These are phyloP conservation scores for Pristionchus arcanus DNA, from an alignment of 2,888 invertebrate species.

Conservation along the genomic window DNA sequence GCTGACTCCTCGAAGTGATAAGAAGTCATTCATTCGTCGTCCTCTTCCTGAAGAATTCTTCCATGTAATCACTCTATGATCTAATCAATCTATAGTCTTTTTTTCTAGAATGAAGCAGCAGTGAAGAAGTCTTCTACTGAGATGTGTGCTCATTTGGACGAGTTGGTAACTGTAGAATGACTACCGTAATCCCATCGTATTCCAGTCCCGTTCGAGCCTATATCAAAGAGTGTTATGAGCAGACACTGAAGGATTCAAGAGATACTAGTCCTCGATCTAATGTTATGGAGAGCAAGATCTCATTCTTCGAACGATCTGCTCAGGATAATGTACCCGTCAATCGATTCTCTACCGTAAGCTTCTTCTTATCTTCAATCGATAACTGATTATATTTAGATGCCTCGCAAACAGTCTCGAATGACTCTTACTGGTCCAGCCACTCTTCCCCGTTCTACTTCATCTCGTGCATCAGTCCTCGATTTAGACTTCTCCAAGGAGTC, in stretches of 20 bases:
- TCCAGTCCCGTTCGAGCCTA: constrained; percentile 44
- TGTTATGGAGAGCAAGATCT: constrained; percentile 28
- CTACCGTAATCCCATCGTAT: constrained; percentile 28
- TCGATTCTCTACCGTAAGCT: constrained; percentile 1
- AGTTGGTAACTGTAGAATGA: not conserved
- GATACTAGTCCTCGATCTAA: constrained; percentile 27
- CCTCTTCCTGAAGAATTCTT: not conserved
- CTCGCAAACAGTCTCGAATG: constrained; percentile 30
- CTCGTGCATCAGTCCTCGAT: constrained; percentile 24
- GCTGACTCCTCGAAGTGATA: constrained; percentile 38
- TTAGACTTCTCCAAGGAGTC: constrained; percentile 17
- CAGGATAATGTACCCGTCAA: not conserved
- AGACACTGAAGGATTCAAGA: constrained; percentile 34
- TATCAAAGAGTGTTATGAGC: constrained; percentile 27
- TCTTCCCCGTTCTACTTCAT: constrained; percentile 12
- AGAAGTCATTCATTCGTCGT: constrained; percentile 1
- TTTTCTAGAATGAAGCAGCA: not conserved
- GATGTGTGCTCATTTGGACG: constrained; percentile 33
- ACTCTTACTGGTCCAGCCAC: constrained; percentile 7
- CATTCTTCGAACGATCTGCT: constrained; percentile 22
- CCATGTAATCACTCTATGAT: not conserved
- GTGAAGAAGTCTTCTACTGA: not conserved
- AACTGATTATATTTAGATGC: constrained; percentile 1
- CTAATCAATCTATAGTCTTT: not conserved
- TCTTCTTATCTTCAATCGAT: not conserved